Conservation (phyloP, 2,797 vertebrate genomes). For the Myoxocephalus aenaeus region DNA sequence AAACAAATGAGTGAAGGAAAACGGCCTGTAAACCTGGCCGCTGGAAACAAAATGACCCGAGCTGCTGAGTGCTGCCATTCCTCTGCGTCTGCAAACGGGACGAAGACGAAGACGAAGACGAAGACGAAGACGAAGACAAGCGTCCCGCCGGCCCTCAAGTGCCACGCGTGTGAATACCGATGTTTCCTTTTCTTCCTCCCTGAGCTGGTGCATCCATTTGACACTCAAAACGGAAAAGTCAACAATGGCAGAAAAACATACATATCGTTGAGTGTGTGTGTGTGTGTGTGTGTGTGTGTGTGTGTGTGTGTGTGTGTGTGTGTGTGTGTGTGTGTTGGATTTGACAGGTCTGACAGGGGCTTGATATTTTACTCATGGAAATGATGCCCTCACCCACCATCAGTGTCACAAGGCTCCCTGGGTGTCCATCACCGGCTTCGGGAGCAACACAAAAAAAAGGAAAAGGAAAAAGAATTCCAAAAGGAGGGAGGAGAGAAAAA, state of each 20-base stretch:
- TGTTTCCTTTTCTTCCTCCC: slow-evolving; percentile 50
- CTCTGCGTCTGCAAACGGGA: slow-evolving; percentile 22
- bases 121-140: slow-evolving; percentile 35
- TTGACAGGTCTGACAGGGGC: slow-evolving; percentile 73
- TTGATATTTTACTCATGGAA: slow-evolving; percentile 82
- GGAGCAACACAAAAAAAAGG: slow-evolving; percentile 47
- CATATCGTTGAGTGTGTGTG: slow-evolving; percentile 54
- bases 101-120: neutral
- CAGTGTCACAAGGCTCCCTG: slow-evolving; percentile 75
- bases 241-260: slow-evolving; percentile 32
- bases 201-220: slow-evolving; percentile 57
- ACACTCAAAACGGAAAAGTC: slow-evolving; percentile 52
- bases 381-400: slow-evolving; percentile 77
- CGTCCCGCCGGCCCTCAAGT: slow-evolving; percentile 42
- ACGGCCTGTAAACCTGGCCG: slow-evolving; percentile 56
- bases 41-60: slow-evolving; percentile 63
- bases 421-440: slow-evolving; percentile 72
- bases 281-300: slow-evolving; percentile 39
- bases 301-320: slow-evolving; percentile 8
- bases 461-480: slow-evolving; percentile 43
- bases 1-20: slow-evolving; percentile 28
- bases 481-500: slow-evolving; percentile 23
- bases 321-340: slow-evolving; percentile 31
- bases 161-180: slow-evolving; percentile 61
- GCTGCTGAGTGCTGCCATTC: slow-evolving; percentile 70